Base-by-base conservation (phyloP, 2,113 vertebrate species). In the Narcine bancroftii region DNA sequence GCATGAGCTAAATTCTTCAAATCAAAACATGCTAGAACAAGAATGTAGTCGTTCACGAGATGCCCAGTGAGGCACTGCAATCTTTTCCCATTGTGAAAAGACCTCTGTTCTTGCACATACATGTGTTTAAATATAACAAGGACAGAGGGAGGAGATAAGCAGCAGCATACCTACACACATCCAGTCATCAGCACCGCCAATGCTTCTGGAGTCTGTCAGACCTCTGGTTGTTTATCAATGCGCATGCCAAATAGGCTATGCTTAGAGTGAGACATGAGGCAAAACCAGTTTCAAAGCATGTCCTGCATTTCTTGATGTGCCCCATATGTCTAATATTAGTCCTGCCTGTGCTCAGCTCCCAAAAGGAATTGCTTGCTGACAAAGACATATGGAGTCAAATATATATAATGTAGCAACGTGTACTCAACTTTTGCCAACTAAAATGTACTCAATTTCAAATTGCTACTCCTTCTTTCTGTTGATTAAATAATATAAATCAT, bases 161-260 rank as follows among this genome's bases (percentile, higher is more conserved):
- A 66, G 7, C 29, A 47, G 65, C 89, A 91, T 91, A 45, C 89
- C 65, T 42, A n/a, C 42, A 91, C 83, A 63, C 89, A 71, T 69
- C 63, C 42, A 69, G 39, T 29, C 69, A 69, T 89, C 89, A 69
- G 89, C 89, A 69, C 3, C 39, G 89, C 24, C 60, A 89, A 24
- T 66, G 87, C 87, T 69, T 42, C 63, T 47, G 87, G 36, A 89
- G 63, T 91, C 87, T 91, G 87, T 91, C 89, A 91, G 89, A 66
- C 65, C 39, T 29, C 26, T 42, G 26, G 24, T 69, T 26, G 24
- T 47, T 91, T 91, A 69, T 91, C 63, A 91, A 91, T 29, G 39
- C 6, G 39, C 87, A 91, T 42, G 63, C 29, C 89, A 89, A n/a
- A 89, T 29, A 26, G 36, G 85, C n/a, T 11, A 63, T 10, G 36